A percentile compares a stretch with the other conserved stretches of the same genome.
Conservation (phyloP, 2,888 invertebrate species). For the Chrysolina oricalcia region DNA sequence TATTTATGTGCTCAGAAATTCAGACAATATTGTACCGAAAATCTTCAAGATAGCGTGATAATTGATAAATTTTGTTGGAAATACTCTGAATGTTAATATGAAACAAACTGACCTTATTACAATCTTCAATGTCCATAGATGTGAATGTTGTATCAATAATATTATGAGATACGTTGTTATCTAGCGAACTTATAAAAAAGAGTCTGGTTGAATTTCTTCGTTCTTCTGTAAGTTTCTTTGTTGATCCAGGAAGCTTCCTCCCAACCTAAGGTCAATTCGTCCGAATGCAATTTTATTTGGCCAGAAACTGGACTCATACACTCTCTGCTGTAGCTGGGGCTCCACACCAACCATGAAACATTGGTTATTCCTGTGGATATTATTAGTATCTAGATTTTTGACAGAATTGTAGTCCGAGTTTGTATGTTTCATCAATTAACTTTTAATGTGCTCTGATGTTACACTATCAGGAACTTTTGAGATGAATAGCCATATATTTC, state of each 20-base stretch:
- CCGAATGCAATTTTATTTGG: no score
- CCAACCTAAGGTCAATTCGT: not conserved
- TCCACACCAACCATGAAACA: no score
- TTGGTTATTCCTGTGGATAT: not conserved
- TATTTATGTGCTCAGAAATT: slow-evolving; percentile 1
- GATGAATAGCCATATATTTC: slow-evolving; percentile 21
- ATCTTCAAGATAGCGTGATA: no score
- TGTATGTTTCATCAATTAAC: slow-evolving; percentile 5
- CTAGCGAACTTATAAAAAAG: not conserved
- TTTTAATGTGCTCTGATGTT: slow-evolving; percentile 12
- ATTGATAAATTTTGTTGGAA: no score
- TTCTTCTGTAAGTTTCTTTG: not conserved
- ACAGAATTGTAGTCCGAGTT: slow-evolving; percentile 1
- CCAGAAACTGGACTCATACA: no score
- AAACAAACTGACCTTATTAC: slow-evolving; percentile 2
- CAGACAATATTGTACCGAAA: slow-evolving; percentile 3
- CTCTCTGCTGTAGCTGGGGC: no score
- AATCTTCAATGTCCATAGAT: not conserved
- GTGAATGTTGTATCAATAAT: not conserved
- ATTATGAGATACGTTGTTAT: not conserved
- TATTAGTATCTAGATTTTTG: not conserved
- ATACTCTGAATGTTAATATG: slow-evolving; percentile 12
- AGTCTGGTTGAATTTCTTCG: slow-evolving; percentile 4
- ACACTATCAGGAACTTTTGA: slow-evolving; percentile 28
- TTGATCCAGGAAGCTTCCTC: slow-evolving; percentile 2